Evolutionary conservation across 2,888 invertebrate species (phyloP), one percentile per base, ranked within the genome.

Genomic region (Acleris cristana): DNA sequence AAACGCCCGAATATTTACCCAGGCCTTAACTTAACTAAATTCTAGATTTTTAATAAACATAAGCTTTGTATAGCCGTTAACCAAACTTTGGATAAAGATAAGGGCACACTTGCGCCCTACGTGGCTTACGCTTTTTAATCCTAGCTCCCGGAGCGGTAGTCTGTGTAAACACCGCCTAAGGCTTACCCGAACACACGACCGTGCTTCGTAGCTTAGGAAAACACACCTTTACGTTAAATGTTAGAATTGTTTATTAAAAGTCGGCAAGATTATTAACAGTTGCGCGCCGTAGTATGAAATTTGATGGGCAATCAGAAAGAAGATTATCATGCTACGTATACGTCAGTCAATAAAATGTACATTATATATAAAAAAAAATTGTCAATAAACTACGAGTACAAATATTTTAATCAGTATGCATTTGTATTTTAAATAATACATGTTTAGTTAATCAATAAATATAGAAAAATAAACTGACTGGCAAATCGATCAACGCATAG

Each of bases 71-170:
- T 45, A 21, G 10, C 56, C 23, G 19, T 40, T 60, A 56, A 64
- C 52, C 56, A 70, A 70, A 67, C 60, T 30, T 62, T 63, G 67
- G 69, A 70, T 69, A 70, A 62, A 49, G 69, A 70, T 61, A 57
- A 76, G 77, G 76, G 70, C 72, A 71, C 72, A 73, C 70, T 71
- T 73, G 40, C 55, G 73, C 71, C 73, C 73, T 71, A 70, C 61
- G 70, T 75, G 82, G 85, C 85, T 87, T 85, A 87, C 56, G 60
- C 61, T 64, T 75, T 74, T 71, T 69, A 69, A 72, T 67, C 70
- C 77, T 70, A 72, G 80, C 79, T 81, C 77, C 82, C 75, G 80
- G 71, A 77, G 79, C 82, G 78, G 86, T 81, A 84, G 84, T 79
- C 77, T 78, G 76, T 80, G 82, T 79, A 84, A 85, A 86, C 82